Conservation (phyloP, 2,113 vertebrate genomes). For the Castor canadensis region DNA sequence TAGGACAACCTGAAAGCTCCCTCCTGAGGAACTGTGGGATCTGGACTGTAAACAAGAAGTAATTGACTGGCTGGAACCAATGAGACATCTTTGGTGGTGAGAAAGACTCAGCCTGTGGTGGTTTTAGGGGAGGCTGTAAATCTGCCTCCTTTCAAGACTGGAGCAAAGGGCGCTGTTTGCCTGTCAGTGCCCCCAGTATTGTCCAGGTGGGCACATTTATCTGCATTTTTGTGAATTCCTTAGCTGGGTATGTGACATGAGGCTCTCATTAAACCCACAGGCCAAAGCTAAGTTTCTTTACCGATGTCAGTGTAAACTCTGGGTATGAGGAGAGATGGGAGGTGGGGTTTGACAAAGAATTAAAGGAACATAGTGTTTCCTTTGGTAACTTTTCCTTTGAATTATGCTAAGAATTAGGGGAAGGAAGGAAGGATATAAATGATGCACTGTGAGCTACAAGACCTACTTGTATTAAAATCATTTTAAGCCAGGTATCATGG, state of each 20-base stretch:
- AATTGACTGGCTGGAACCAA: rapidly evolving
- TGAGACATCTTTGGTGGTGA: rapidly evolving
- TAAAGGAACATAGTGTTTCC: neutral
- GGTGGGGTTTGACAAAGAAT: neutral
- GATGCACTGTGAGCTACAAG: neutral
- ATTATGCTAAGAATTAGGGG: neutral
- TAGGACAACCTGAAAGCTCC: rapidly evolving
- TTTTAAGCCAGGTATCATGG: neutral
- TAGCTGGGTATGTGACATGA: neutral
- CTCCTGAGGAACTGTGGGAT: neutral
- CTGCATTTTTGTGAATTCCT: neutral
- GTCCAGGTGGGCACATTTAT: rapidly evolving
- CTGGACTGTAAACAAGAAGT: rapidly evolving
- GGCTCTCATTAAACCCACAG: neutral
- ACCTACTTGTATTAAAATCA: neutral
- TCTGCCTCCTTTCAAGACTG: neutral
- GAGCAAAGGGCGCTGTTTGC: neutral
- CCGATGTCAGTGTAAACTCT: neutral
- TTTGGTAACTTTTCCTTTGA: neutral
- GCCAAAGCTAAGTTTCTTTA: neutral
- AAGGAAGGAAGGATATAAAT: neutral
- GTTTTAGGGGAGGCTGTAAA: neutral
- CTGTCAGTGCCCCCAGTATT: neutral
- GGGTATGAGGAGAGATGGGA: too few relatives aligned
- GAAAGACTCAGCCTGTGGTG: neutral